Percentiles rank a stretch among this genome's conserved stretches.
phyloP scores from a whole-genome alignment of 2,113 vertebrate species.

The Hydrochoerus hydrochaeris region DNA sequence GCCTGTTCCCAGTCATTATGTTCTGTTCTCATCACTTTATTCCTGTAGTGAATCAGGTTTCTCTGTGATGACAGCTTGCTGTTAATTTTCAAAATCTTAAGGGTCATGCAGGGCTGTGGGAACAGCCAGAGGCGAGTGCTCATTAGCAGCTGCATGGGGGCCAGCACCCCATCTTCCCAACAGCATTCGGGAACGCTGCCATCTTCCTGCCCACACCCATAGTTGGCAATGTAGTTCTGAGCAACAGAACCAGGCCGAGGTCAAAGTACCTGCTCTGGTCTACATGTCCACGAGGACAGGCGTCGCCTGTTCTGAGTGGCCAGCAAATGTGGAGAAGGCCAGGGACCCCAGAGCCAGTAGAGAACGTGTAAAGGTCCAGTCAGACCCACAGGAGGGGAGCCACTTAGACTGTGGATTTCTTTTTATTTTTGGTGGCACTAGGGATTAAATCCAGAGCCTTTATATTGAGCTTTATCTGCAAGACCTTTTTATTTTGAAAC shows the following conservation, averaged over 20 bases:
- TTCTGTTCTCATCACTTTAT: constrained; percentile 21
- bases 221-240: background rate
- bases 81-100: constrained; percentile 60
- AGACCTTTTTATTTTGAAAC: background rate
- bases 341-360: background rate
- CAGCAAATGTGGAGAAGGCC: background rate
- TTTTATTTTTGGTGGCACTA: background rate
- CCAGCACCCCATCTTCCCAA: background rate
- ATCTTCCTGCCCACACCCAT: constrained; percentile 25
- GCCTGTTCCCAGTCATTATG: background rate
- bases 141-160: background rate
- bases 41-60: constrained; percentile 51
- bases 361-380: background rate
- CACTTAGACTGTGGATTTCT: background rate
- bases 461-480: background rate
- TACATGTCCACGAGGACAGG: background rate
- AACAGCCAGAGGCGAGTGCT: background rate
- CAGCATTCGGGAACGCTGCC: background rate
- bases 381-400: background rate
- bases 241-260: background rate
- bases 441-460: background rate
- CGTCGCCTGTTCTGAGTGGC: background rate
- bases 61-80: constrained; percentile 32
- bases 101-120: background rate
- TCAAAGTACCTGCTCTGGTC: background rate